Evolutionary conservation across 2,888 invertebrate genomes (phyloP).

Genomic region (Hemaris fuciformis): DNA sequence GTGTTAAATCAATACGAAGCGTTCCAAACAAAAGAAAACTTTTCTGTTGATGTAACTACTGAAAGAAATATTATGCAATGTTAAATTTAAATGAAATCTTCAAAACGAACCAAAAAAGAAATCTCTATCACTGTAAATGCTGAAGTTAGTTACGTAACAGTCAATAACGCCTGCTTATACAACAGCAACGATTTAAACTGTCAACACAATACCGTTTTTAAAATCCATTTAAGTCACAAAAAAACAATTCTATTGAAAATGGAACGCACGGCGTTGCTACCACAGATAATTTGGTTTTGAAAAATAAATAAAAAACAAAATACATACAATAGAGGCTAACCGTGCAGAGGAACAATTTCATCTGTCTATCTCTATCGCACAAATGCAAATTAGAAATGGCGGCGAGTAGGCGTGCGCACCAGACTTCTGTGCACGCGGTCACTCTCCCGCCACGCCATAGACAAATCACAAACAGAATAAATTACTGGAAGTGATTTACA

Average conservation of each 20-base stretch:
- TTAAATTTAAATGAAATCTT: background rate
- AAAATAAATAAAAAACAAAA: background rate
- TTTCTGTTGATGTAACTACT: background rate
- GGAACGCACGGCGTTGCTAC: background rate
- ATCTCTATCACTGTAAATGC: background rate
- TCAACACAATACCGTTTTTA: background rate
- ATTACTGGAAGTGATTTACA: background rate
- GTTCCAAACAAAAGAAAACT: background rate
- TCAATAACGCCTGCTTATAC: background rate
- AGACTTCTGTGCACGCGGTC: background rate
- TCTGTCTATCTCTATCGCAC: slow-evolving; percentile 1
- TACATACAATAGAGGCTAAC: background rate
- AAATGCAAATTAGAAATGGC: slow-evolving; percentile 7
- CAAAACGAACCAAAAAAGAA: background rate
- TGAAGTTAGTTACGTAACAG: background rate
- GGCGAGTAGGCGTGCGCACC: slow-evolving; percentile 4
- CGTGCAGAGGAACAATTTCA: background rate
- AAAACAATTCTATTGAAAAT: background rate
- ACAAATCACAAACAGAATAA: background rate
- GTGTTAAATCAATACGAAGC: background rate
- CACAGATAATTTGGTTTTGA: background rate
- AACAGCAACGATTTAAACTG: background rate
- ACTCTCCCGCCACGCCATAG: background rate
- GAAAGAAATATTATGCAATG: background rate
- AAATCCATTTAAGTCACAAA: background rate